phyloP scores from a whole-genome alignment of 2,113 vertebrate species.

The Crotalus helleri region DNA sequence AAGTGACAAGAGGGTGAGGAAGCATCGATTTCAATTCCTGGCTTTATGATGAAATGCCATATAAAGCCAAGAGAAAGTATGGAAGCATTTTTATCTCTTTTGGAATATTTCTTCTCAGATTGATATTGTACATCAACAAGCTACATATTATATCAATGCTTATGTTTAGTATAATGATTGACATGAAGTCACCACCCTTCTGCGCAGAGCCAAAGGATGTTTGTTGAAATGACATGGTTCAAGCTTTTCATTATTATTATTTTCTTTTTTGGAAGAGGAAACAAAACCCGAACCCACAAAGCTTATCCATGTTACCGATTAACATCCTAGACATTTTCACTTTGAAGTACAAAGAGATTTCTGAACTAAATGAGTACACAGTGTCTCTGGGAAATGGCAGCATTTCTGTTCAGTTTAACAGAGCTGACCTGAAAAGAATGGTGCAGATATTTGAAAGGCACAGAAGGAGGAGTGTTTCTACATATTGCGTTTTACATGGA shows the following conservation, averaged over 20 bases:
- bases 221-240: not conserved
- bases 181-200: not conserved
- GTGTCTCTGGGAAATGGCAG: conserved; percentile 28
- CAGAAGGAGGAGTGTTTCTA: not conserved
- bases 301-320: conserved; percentile 48
- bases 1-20: not conserved
- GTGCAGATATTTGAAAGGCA: not conserved
- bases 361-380: conserved; percentile 3
- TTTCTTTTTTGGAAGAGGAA: not conserved
- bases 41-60: not conserved
- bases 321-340: conserved; percentile 37
- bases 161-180: not conserved
- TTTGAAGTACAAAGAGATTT: conserved; percentile 45
- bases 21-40: not conserved
- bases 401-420: conserved; percentile 19
- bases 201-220: not conserved
- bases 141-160: not conserved
- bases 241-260: conserved; percentile 15
- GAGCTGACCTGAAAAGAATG: not conserved
- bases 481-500: not conserved
- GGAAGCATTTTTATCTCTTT: not conserved
- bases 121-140: not conserved
- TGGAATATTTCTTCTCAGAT: not conserved
- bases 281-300: conserved; percentile 21
- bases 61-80: not conserved